Conservation (phyloP, 2,888 invertebrate species). For the Rapana venosa region DNA sequence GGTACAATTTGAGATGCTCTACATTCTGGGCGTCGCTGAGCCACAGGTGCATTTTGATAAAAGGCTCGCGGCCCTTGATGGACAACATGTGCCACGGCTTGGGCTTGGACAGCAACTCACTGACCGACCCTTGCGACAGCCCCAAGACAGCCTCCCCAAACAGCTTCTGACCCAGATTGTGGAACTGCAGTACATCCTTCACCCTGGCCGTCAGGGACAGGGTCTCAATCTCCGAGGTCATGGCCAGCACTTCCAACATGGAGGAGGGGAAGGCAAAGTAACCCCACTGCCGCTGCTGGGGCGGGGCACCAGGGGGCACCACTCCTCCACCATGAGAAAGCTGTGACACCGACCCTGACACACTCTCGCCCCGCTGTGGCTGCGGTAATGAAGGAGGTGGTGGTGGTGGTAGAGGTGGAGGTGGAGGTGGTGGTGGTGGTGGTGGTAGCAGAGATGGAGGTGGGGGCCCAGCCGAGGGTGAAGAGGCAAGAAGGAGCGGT, state of each 20-base stretch:
- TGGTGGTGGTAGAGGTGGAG: slow-evolving; percentile 56
- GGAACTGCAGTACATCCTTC: slow-evolving; percentile 96
- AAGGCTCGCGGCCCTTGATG: slow-evolving; percentile 93
- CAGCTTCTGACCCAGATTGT: slow-evolving; percentile 97
- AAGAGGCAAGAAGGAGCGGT: slow-evolving; percentile 45
- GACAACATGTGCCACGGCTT: slow-evolving; percentile 99
- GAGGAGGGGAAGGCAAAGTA: slow-evolving; percentile 85
- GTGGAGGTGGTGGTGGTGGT: slow-evolving; percentile 35
- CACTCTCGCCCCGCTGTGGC: slow-evolving; percentile 12
- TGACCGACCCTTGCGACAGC: slow-evolving; percentile 94
- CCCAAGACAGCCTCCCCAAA: slow-evolving; percentile 99
- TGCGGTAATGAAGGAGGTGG: slow-evolving; percentile 54
- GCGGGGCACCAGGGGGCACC: background rate
- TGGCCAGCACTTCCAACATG: slow-evolving; percentile 97
- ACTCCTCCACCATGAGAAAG: slow-evolving; percentile 4
- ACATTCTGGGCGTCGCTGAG: slow-evolving; percentile 96
- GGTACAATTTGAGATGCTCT: slow-evolving; percentile 87
- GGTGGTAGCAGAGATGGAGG: slow-evolving; percentile 50
- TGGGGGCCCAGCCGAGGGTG: slow-evolving; percentile 35
- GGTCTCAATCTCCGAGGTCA: slow-evolving; percentile 97
- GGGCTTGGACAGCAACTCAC: slow-evolving; percentile 97
- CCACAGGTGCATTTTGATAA: slow-evolving; percentile 88
- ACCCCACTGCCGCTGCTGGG: slow-evolving; percentile 82
- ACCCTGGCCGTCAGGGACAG: slow-evolving; percentile 97
- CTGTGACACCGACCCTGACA: slow-evolving; percentile 8